Conservation (phyloP, 2,888 invertebrate genomes). For the Cosmopolites sordidus region DNA sequence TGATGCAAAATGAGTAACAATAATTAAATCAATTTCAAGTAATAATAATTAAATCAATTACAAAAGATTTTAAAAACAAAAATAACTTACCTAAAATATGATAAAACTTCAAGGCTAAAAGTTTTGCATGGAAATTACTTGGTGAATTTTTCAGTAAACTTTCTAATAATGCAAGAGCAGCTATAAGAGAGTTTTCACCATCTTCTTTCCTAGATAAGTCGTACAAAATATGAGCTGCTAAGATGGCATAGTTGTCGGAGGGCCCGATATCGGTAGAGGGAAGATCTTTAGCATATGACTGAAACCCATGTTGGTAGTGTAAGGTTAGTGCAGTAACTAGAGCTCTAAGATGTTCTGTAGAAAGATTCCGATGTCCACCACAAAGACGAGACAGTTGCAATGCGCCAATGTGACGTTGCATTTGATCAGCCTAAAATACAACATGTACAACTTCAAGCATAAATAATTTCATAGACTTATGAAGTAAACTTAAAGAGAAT, state of each 20-base stretch:
- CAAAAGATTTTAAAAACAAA: too few species aligned
- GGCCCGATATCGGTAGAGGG: slow-evolving; percentile 68
- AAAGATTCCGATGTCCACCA: slow-evolving; percentile 59
- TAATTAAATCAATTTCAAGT: neutral
- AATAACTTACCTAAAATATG: slow-evolving; percentile 61
- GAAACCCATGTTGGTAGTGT: slow-evolving; percentile 62
- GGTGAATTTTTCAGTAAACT: slow-evolving; percentile 71
- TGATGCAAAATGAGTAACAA: neutral
- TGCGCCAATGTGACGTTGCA: slow-evolving; percentile 78
- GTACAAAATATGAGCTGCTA: slow-evolving; percentile 70
- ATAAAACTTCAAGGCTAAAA: slow-evolving; percentile 78
- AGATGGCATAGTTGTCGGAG: slow-evolving; percentile 73
- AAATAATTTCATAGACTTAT: too few species aligned
- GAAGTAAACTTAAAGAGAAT: too few species aligned
- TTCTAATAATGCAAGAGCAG: slow-evolving; percentile 68
- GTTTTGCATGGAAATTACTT: slow-evolving; percentile 84
- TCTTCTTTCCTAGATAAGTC: slow-evolving; percentile 54
- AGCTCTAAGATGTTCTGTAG: slow-evolving; percentile 53
- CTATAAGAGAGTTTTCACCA: slow-evolving; percentile 56
- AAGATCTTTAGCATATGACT: slow-evolving; percentile 53
- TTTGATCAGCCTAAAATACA: slow-evolving; percentile 59
- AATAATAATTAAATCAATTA: neutral
- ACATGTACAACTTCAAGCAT: too few species aligned
- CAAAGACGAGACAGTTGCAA: slow-evolving; percentile 70
- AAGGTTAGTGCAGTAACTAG: slow-evolving; percentile 60